Evolutionary conservation across 2,113 vertebrate species (phyloP).

Genomic region (Crotalus horridus): DNA sequence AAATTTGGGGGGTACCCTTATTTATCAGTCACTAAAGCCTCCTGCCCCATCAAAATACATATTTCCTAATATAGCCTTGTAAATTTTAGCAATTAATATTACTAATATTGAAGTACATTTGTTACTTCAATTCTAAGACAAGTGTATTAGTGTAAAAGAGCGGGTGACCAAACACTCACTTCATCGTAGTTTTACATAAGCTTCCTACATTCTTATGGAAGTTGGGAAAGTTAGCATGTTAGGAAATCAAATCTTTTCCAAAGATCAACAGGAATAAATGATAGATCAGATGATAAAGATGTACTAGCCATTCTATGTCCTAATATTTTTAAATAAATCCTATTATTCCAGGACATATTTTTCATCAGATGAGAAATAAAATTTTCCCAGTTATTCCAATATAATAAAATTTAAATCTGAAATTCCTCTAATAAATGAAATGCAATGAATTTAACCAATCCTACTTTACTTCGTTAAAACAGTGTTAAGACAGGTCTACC

Average conservation of each 20-base stretch:
- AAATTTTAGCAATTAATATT: not conserved
- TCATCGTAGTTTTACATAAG: not conserved
- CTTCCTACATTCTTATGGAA: not conserved
- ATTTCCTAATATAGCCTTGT: not conserved
- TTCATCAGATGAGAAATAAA: not conserved
- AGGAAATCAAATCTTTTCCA: not conserved
- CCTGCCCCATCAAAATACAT: not conserved
- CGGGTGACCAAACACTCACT: not conserved
- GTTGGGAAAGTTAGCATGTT: not conserved
- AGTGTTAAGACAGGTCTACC: not conserved
- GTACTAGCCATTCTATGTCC: not conserved
- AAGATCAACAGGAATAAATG: not conserved
- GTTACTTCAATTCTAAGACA: not conserved
- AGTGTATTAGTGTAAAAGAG: not conserved
- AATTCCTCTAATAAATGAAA: not conserved
- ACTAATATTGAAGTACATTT: not conserved
- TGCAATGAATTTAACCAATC: not conserved
- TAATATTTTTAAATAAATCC: not conserved
- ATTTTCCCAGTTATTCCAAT: not conserved
- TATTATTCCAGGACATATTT: not conserved
- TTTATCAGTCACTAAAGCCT: not conserved
- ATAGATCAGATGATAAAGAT: not conserved
- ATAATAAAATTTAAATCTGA: not conserved
- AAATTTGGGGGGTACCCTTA: not conserved
- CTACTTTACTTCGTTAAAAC: not conserved